phyloP scores from a whole-genome alignment of 2,113 vertebrate species.

The Grammomys surdaster region DNA sequence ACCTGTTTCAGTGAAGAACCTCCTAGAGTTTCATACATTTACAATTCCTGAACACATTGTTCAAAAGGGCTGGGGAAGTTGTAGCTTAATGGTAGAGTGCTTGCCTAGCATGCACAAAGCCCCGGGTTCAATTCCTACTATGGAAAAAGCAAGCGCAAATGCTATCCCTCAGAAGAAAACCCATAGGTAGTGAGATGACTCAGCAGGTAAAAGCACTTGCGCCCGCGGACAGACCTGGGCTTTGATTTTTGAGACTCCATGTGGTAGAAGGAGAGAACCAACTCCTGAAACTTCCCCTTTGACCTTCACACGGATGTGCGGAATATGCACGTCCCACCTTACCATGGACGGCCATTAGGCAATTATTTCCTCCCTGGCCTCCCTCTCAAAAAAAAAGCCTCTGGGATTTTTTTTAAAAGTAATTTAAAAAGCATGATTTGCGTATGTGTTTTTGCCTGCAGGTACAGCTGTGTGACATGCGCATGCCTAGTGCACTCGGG shows the following conservation, averaged over 20 bases:
- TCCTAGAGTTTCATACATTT: background rate
- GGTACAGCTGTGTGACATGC: background rate
- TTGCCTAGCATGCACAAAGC: background rate
- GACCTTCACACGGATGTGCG: background rate
- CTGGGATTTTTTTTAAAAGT: background rate
- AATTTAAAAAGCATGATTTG: background rate
- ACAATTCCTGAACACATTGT: background rate
- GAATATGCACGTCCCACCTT: background rate
- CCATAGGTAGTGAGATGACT: background rate
- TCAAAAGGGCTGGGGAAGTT: background rate
- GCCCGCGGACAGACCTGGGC: background rate
- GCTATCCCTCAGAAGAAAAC: background rate
- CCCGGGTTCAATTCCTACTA: background rate
- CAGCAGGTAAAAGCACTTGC: background rate
- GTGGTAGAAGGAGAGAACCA: background rate
- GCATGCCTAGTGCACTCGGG: background rate
- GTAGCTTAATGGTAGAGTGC: background rate
- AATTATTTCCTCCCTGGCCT: accelerated
- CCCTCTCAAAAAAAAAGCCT: too few species aligned
- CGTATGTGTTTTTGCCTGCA: background rate
- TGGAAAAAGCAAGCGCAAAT: background rate
- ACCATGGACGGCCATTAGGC: background rate
- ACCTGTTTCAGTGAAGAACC: background rate
- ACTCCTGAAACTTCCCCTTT: background rate
- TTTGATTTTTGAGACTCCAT: background rate